These are phyloP conservation scores for Pluvianellus socialis DNA, from an alignment of 2,113 vertebrate species.

Conservation along the genomic window DNA sequence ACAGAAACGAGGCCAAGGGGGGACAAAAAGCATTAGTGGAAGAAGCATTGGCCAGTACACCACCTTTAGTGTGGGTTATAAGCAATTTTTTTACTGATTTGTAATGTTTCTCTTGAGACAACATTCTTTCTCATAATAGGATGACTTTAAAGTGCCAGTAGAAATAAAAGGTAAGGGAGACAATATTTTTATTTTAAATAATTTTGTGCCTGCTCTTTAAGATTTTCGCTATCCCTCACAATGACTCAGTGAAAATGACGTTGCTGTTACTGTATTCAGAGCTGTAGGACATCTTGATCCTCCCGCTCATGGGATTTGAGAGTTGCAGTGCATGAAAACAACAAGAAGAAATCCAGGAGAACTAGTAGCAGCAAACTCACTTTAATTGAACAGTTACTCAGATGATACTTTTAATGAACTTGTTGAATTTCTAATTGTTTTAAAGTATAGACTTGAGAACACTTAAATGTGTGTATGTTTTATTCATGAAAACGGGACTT, in stretches of 20 bases:
- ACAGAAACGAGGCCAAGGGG: not conserved
- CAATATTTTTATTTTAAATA: not conserved
- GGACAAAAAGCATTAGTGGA: not conserved
- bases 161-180: not conserved
- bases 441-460: not conserved
- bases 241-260: not conserved
- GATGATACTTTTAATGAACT: not conserved
- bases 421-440: not conserved
- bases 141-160: not conserved
- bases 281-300: not conserved
- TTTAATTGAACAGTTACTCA: not conserved
- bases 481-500: conserved; percentile 27
- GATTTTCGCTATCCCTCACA: not conserved
- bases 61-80: not conserved
- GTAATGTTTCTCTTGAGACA: not conserved
- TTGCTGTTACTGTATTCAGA: not conserved
- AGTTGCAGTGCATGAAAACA: not conserved
- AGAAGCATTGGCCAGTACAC: not conserved
- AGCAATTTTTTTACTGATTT: not conserved
- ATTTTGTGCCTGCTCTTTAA: not conserved
- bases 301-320: not conserved
- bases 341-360: not conserved
- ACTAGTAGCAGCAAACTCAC: not conserved
- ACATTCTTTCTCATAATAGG: not conserved
- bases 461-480: not conserved